Evolutionary conservation across 2,797 vertebrate species (phyloP).

Genomic region (Poecilia picta): DNA sequence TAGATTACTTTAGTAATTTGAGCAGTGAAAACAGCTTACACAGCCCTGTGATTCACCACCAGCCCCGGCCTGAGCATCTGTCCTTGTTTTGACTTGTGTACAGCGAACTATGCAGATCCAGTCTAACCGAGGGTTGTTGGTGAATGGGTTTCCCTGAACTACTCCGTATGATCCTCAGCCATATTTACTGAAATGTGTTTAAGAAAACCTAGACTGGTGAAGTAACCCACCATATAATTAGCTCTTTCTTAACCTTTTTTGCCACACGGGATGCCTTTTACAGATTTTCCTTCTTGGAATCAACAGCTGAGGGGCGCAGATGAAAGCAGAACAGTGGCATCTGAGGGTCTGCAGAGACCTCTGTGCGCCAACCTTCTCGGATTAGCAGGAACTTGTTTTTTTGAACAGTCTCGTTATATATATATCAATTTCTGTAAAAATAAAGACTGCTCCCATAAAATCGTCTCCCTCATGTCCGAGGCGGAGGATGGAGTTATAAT

Average conservation of each 20-base stretch:
- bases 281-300: slow-evolving; percentile 54
- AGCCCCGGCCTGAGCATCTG: slow-evolving; percentile 31
- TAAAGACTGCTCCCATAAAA: slow-evolving; percentile 35
- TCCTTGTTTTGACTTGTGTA: slow-evolving; percentile 34
- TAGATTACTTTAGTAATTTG: background rate
- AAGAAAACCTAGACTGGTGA: slow-evolving; percentile 54
- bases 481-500: background rate
- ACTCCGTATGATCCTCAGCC: slow-evolving; percentile 37
- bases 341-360: slow-evolving; percentile 16
- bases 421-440: slow-evolving; percentile 44
- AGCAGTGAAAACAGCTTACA: slow-evolving; percentile 12
- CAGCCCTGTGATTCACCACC: slow-evolving; percentile 49
- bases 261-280: slow-evolving; percentile 60
- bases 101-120: slow-evolving; percentile 18
- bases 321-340: slow-evolving; percentile 52
- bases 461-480: slow-evolving; percentile 8
- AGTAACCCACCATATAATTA: slow-evolving; percentile 65
- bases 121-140: background rate
- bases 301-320: slow-evolving; percentile 28
- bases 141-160: slow-evolving; percentile 58
- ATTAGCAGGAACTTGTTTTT: slow-evolving; percentile 48
- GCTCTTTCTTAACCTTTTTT: slow-evolving; percentile 52
- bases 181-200: slow-evolving; percentile 65
- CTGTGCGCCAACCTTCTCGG: slow-evolving; percentile 31
- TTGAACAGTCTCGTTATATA: slow-evolving; percentile 49